Evolutionary conservation across 2,113 vertebrate species (phyloP), one percentile per base, ranked within the genome.

Genomic region (Chamaea fasciata): DNA sequence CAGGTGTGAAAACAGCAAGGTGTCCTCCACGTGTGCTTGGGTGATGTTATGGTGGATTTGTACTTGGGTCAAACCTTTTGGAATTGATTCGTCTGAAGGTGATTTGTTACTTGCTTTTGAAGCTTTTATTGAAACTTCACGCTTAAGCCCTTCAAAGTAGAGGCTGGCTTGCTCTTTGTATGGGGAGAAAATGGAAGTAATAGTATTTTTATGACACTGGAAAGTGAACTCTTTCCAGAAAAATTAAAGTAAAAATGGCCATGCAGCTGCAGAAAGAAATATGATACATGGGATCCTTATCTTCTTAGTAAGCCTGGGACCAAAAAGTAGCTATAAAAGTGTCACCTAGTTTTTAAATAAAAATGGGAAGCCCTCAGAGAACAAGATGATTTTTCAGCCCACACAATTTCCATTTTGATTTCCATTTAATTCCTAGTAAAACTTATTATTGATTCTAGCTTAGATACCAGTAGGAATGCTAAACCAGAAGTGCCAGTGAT

Each of bases 1-100:
- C 21, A 3, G 33, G 7, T 1, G 11, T 4, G 28, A 6, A 11
- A 24, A 4, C 64, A 33, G n/a, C 41, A 6, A 20, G 17, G 19
- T 50, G 50, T 47, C n/a, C 17, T 47, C 14, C 53, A 1, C 2
- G 0, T 1, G 0, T 5, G 13, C 37, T 31, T 3, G 2, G 7
- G 4, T 26, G 50, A 1, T 27, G 5, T 28, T 10, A 2, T 2
- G 39, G 24, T 14, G 44, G 55, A 3, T 26, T 52, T 52, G 49
- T 33, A 1, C 47, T 92, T 52, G 2, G 8, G n/a, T 41, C 47
- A 12, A 2, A 11, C 10, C 49, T 44, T 1, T 44, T 17, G 49
- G 39, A 28, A 30, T 15, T 17, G 6, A 3, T 53, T 65, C 0
- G 2, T 28, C 53, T n/a, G 50, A 22, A 73, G 15, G 52, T 16